Conservation (phyloP, 92 coral and sea anemone genomes). For the Palythoa grandiflora region DNA sequence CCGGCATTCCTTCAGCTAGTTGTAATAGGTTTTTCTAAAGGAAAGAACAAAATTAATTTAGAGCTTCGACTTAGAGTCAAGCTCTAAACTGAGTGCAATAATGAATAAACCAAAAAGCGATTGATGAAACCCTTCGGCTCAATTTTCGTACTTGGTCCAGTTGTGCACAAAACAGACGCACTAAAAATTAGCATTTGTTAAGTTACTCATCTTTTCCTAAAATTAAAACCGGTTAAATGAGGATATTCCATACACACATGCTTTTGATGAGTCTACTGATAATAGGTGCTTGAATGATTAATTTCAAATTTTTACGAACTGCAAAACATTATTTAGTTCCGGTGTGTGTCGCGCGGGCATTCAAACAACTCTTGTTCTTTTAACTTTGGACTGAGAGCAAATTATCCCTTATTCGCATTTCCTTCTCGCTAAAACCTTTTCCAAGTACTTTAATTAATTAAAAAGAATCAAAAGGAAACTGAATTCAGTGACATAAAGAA, state of each 20-base stretch:
- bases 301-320: background rate
- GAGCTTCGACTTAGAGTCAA: background rate
- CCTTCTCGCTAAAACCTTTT: background rate
- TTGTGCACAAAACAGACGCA: background rate
- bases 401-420: background rate
- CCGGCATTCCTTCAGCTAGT: background rate
- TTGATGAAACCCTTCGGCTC: background rate
- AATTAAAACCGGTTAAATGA: conserved; percentile 15
- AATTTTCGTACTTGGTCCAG: too few species aligned
- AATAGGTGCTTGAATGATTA: conserved; percentile 12
- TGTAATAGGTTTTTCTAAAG: background rate
- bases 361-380: background rate
- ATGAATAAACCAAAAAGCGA: background rate
- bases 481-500: background rate
- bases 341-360: background rate
- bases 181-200: background rate
- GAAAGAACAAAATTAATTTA: background rate
- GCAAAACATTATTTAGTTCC: background rate
- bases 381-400: background rate
- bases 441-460: background rate
- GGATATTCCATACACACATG: conserved; percentile 20
- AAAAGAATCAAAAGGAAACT: background rate
- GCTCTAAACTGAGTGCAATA: background rate
- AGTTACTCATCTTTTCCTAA: background rate
- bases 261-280: background rate